Base-by-base conservation (phyloP, 2,888 invertebrate species). In the Corbicula japonica region DNA sequence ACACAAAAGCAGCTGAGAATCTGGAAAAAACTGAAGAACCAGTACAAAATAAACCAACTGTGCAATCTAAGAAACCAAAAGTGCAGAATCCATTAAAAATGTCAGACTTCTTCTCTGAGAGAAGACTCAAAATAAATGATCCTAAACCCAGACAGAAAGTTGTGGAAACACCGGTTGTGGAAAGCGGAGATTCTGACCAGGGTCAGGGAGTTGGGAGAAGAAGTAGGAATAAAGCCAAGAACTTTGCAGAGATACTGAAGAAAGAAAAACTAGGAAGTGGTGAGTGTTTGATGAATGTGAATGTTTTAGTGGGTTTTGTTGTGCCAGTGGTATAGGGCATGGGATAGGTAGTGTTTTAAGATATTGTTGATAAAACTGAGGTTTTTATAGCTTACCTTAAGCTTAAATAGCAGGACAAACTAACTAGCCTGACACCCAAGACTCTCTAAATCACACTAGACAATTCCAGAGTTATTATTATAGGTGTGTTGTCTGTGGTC, bases 181-280 rank as follows among this genome's bases (percentile, higher is more conserved):
- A 77, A 46, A 52, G 32, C 12, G 58, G 62, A 10, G 63, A n/a
- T 6, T 54, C 63, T 15, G 62, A 26, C 0, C 58, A 61, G 10
- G 73, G 52, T 12, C 35, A 54, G 21, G 44, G 48, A 3, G 48
- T 48, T n/a, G 60, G 70, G 23, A 71, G 82, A 32, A 41, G 58
- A 10, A 63, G 50, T 6, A 73, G 83, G 48, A 83, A 83, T 30
- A 83, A 83, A 34, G 65, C 70, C 8, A 70, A 65, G 21, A 73
- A 76, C 2, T 74, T 83, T 66, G 73, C 79, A 58, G 83, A 83
- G 52, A 83, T 83, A 4, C 50, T 83, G 46, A 83, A 79, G 61
- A 79, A 83, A 50, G 83, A 83, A 69, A 83, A 83, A 65, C 70
- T 83, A 35, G 83, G 83, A 21, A 83, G 83, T 71, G 80, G 82